Evolutionary conservation across 2,888 invertebrate species (phyloP).

Genomic region (Candidula unifasciata): DNA sequence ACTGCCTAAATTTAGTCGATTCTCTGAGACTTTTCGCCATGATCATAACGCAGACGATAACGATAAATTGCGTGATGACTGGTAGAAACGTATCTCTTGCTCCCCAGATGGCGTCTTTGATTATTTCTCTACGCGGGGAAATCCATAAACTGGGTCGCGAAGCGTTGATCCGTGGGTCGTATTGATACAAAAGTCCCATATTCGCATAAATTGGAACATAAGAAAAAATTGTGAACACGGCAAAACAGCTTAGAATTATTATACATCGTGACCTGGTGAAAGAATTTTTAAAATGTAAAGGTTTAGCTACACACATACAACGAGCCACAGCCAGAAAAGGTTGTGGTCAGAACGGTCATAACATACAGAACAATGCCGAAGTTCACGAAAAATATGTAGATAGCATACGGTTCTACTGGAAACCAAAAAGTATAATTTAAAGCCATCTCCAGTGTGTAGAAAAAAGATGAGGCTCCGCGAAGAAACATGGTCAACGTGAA

Average conservation of each 20-base stretch:
- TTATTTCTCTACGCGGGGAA: constrained; percentile 2
- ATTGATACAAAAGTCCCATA: constrained; percentile 6
- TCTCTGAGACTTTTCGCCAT: constrained; percentile 29
- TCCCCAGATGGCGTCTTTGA: constrained; percentile 16
- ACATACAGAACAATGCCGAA: background rate
- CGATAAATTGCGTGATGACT: constrained; percentile 16
- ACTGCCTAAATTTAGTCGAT: background rate
- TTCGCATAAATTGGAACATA: background rate
- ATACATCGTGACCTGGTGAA: constrained; percentile 14
- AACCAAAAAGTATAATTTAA: constrained; percentile 13
- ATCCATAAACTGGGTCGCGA: background rate
- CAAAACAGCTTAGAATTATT: background rate
- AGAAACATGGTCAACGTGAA: constrained; percentile 1
- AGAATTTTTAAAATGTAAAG: constrained; percentile 12
- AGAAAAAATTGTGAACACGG: background rate
- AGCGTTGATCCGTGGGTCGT: background rate
- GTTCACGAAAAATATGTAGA: constrained; percentile 13
- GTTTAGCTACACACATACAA: constrained; percentile 34
- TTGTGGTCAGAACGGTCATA: constrained; percentile 30
- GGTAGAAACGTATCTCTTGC: constrained; percentile 13
- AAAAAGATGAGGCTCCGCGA: background rate
- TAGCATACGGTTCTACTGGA: background rate
- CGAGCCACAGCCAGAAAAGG: constrained; percentile 32
- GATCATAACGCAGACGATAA: constrained; percentile 28
- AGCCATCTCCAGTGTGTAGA: background rate